Base-by-base conservation (phyloP, 2,113 vertebrate genomes). In the Camelus bactrianus region DNA sequence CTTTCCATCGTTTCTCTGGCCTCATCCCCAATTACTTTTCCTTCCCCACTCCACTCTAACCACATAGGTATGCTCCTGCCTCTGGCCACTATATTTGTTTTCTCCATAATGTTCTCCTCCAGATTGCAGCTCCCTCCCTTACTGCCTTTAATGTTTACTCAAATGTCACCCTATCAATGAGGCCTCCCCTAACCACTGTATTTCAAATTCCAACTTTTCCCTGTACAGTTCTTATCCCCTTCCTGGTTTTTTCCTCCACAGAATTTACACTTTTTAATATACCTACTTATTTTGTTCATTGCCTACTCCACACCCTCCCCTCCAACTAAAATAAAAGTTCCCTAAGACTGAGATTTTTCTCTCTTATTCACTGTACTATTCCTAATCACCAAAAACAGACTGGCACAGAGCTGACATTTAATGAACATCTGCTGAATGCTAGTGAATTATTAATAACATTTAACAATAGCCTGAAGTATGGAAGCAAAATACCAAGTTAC, bases 401-500 rank as follows among this genome's bases (percentile, higher is more conserved):
- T 92, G 60, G 24, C n/a, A 79, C 20, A 87, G 32, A 50, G 28
- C 0, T 82, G 2, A 52, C 42, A 91, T 6, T 83, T 89, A 69
- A 75, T 86, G 50, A 90, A 56, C 32, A 62, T 67, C 20, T 87
- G 22, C 50, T 81, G 20, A 62, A 94, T 48, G 30, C 38, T 38
- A 46, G 87, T 35, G 50, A 94, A 75, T 69, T 76, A 81, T 60
- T 91, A 96, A 87, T 14, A 30, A 81, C n/a, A 76, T 30, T 69
- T 86, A 42, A 87, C 54, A 95, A 86, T 93, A 91, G 50, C 12
- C 54, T 75, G 11, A 95, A 69, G 35, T 93, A 81, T 54, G 48
- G 84, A 83, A 90, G 6, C 38, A 8, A 87, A 91, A 81, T 28
- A 82, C 22, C 60, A 81, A 64, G 4, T 77, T 64, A 90, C 11